These are phyloP conservation scores for Cassiopea xamachana DNA, from an alignment of 30 jellyfish, hydroid and myxozoan genomes.

Conservation along the genomic window DNA sequence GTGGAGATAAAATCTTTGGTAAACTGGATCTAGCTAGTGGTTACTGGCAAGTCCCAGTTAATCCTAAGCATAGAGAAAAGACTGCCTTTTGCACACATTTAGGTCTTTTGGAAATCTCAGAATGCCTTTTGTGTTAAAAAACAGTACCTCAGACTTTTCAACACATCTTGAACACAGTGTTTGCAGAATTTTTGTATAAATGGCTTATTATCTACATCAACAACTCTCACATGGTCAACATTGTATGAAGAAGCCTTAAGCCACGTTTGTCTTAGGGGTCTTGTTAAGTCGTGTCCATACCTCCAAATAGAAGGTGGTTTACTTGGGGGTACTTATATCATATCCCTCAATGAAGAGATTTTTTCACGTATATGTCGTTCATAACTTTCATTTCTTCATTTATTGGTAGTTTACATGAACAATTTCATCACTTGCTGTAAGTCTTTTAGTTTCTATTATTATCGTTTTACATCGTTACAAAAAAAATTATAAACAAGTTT, in stretches of 20 bases:
- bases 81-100: slow-evolving; percentile 42
- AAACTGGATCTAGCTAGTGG: slow-evolving; percentile 46
- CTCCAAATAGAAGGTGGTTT: not conserved
- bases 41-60: slow-evolving; percentile 40
- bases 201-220: slow-evolving; percentile 50
- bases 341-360: not conserved
- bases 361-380: not conserved
- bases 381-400: not conserved
- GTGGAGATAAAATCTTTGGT: slow-evolving; percentile 30
- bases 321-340: not conserved
- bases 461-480: not conserved
- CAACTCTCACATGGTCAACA: slow-evolving; percentile 46
- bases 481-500: not conserved
- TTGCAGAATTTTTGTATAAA: slow-evolving; percentile 14
- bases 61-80: slow-evolving; percentile 24
- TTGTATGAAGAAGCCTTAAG: slow-evolving; percentile 21
- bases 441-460: not conserved
- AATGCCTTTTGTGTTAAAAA: slow-evolving; percentile 44
- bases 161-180: slow-evolving; percentile 19
- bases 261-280: not conserved
- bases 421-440: not conserved
- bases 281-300: not conserved
- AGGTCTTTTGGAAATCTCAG: slow-evolving; percentile 40
- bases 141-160: slow-evolving; percentile 33
- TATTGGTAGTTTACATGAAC: not conserved